phyloP scores from a whole-genome alignment of 2,888 invertebrate genomes.

The Nasonovia ribisnigri region DNA sequence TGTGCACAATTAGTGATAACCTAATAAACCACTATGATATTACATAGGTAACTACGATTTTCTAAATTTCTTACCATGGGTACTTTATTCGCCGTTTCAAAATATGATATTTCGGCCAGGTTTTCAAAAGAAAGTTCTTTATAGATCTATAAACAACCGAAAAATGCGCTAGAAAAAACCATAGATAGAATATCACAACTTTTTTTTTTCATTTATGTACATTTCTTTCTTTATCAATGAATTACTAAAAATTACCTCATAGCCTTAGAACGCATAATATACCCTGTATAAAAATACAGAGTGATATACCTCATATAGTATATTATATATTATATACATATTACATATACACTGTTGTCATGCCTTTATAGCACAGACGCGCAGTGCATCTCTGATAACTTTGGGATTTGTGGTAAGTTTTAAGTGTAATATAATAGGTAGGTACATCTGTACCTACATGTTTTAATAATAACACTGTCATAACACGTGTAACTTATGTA shows the following conservation, averaged over 20 bases:
- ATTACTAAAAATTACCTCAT: no score
- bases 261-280: no score
- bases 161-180: background rate
- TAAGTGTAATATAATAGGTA: background rate
- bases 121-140: background rate
- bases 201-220: no score
- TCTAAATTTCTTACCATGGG: background rate
- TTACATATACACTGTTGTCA: background rate
- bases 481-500: background rate
- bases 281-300: no score
- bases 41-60: background rate
- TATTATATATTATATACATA: no score
- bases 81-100: background rate
- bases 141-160: background rate
- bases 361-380: background rate
- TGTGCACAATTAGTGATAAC: no score
- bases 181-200: no score
- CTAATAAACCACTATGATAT: background rate
- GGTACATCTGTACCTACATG: background rate
- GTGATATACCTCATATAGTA: no score
- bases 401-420: constrained; percentile 1
- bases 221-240: no score
- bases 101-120: background rate
- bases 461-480: background rate
- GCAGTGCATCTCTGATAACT: background rate